A percentile compares a stretch with the other conserved stretches of the same genome.
Evolutionary conservation across 2,113 vertebrate species (phyloP).

Genomic region (Hipposideros armiger): DNA sequence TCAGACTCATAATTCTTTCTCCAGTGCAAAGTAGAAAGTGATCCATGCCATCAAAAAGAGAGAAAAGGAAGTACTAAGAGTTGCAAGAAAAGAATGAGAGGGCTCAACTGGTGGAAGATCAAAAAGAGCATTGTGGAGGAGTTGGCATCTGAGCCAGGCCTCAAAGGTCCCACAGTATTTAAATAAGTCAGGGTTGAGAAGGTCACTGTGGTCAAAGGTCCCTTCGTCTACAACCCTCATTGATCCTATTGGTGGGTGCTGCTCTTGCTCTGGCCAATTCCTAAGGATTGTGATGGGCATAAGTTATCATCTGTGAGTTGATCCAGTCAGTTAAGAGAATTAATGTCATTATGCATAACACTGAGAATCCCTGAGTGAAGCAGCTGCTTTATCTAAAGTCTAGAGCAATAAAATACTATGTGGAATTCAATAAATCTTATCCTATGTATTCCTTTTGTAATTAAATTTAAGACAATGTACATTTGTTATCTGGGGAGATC

Average conservation of each 20-base stretch:
- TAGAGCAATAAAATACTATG: conserved; percentile 24
- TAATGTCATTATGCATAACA: conserved; percentile 65
- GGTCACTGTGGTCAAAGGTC: not conserved
- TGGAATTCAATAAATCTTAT: conserved; percentile 51
- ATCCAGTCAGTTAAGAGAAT: conserved; percentile 62
- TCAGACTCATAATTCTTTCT: not conserved
- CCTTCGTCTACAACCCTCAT: not conserved
- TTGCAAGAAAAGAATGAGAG: not conserved
- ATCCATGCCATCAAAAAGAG: not conserved
- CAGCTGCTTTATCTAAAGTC: conserved; percentile 68
- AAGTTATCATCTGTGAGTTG: conserved; percentile 11
- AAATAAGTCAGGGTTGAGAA: not conserved
- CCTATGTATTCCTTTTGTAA: conserved; percentile 60
- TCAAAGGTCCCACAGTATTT: not conserved
- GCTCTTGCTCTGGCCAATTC: not conserved
- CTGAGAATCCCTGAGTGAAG: conserved; percentile 75
- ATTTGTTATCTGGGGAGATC: conserved; percentile 67
- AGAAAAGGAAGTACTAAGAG: not conserved
- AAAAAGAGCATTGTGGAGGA: not conserved
- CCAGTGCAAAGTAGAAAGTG: not conserved
- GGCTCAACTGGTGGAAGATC: not conserved
- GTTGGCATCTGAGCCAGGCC: not conserved
- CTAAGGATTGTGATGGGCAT: conserved; percentile 54
- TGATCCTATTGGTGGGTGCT: not conserved
- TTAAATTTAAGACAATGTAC: conserved; percentile 65